Conservation (phyloP, 2,113 vertebrate species). For the Agelaius phoeniceus region DNA sequence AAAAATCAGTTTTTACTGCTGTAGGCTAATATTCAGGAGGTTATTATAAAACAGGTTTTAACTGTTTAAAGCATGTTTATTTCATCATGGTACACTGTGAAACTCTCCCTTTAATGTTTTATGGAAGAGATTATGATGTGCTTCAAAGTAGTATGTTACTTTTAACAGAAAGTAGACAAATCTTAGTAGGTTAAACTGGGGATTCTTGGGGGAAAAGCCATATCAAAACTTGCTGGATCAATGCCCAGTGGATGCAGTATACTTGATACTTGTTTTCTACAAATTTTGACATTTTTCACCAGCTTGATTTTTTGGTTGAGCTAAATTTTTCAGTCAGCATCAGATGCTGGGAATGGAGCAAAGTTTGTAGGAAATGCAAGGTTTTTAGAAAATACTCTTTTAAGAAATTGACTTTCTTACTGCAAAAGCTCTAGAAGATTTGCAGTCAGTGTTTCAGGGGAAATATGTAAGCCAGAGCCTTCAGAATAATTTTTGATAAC, state of each 20-base stretch:
- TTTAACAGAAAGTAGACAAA: background rate
- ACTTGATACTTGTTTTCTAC: background rate
- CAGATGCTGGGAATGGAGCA: background rate
- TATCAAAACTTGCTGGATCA: background rate
- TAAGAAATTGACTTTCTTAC: background rate
- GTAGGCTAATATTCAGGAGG: background rate
- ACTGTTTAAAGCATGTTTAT: background rate
- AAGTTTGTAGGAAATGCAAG: background rate
- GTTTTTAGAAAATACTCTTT: background rate
- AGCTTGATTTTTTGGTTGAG: background rate
- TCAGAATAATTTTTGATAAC: constrained; percentile 13
- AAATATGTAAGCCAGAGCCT: background rate
- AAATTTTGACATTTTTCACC: background rate
- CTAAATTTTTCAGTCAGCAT: background rate
- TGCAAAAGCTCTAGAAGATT: background rate
- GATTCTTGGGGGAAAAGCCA: background rate
- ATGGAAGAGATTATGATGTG: background rate
- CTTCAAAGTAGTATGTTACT: background rate
- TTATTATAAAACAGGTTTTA: background rate
- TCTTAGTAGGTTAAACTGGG: background rate
- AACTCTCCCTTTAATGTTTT: background rate
- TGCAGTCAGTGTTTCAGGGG: background rate
- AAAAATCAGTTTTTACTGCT: background rate
- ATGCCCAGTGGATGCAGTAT: background rate
- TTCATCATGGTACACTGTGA: background rate